Base-by-base conservation (phyloP, 2,888 invertebrate species). In the Eupsilia transversa region DNA sequence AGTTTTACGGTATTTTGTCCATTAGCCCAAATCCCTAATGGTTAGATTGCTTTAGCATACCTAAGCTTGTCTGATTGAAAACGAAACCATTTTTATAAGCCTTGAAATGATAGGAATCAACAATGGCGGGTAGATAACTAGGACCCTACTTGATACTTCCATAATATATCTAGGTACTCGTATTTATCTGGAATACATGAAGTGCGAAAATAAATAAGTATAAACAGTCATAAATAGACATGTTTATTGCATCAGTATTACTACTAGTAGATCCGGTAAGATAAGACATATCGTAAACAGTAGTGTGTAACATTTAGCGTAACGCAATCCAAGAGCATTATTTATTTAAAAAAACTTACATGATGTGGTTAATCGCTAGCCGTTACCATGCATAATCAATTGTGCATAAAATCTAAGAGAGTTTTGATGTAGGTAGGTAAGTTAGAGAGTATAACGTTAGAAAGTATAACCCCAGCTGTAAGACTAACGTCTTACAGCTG, bases 351-450 rank as follows among this genome's bases (percentile, higher is more conserved):
- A 61, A 75, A 72, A 12, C n/a, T 27, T 33, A 27, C 46, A 75
- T 38, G 2, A 20, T 30, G 52, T 70, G 49, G 38, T 59, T 72
- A 77, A 46, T 49, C 14, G 27, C 38, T 17, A 60, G 17, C 41
- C 10, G 12, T 46, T 60, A 49, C 73, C 35, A 20, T 23, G 54
- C 52, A 54, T 65, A 64, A 65, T 57, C 23, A 14, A 64, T 14
- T 56, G 46, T n/a, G 54, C 69, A 72, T 79, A 49, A 46, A 49
- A 82, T 69, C 46, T n/a, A n/a, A n/a, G n/a, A n/a, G n/a, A n/a
- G n/a, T n/a, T n/a, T n/a, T n/a, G n/a, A n/a, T n/a, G n/a, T n/a
- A n/a, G n/a, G n/a, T n/a, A n/a, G n/a, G n/a, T n/a, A n/a, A n/a
- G n/a, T n/a, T n/a, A n/a, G n/a, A n/a, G n/a, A n/a, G n/a, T n/a